Conservation (phyloP, 1,140 invertebrate genomes). For the Mamestra configurata region DNA sequence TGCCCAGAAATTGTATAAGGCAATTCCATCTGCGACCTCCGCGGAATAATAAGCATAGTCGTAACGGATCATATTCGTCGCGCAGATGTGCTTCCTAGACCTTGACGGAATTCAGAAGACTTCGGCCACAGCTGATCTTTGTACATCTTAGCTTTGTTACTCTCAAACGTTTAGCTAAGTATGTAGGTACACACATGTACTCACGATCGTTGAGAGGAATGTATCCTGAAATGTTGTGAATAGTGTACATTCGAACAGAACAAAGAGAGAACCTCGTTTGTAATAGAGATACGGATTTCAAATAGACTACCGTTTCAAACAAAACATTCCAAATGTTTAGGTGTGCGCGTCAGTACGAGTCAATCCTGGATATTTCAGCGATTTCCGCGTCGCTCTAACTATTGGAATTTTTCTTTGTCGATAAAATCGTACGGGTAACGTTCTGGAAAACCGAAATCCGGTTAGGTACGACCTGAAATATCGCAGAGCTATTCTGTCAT, state of each 20-base stretch:
- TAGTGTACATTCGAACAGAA: neutral
- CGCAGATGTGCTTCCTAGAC: neutral
- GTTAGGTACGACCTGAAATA: neutral
- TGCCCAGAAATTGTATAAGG: conserved; percentile 27
- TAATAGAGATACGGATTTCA: conserved; percentile 4
- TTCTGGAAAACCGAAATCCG: conserved; percentile 2
- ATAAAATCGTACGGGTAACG: conserved; percentile 15
- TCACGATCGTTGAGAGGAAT: neutral
- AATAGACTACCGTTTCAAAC: neutral
- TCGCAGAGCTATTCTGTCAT: neutral
- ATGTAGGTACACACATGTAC: neutral
- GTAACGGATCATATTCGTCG: neutral
- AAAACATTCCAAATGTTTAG: conserved; percentile 7
- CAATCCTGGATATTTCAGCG: conserved; percentile 18
- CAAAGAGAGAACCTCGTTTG: neutral
- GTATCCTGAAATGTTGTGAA: neutral
- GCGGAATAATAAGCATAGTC: neutral
- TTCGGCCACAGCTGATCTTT: neutral
- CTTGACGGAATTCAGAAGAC: neutral
- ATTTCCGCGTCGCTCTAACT: neutral
- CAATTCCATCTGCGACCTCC: conserved; percentile 16
- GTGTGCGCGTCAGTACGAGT: neutral
- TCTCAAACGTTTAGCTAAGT: neutral
- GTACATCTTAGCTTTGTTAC: neutral
- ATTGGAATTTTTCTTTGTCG: conserved; percentile 1